phyloP scores from a whole-genome alignment of 1,140 invertebrate species.

The Himalopsyche phryganea region DNA sequence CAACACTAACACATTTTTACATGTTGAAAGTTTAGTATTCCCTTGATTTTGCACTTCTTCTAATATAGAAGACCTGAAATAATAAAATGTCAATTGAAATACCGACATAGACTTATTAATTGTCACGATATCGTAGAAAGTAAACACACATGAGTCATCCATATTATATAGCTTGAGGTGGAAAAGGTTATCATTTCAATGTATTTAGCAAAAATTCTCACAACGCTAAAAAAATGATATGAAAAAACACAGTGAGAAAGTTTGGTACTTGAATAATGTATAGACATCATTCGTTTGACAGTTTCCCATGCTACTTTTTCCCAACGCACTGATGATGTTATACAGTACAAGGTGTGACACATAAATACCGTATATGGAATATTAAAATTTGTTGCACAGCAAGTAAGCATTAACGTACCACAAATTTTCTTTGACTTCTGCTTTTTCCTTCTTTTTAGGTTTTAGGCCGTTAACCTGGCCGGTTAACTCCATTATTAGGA shows the following conservation, averaged over 20 bases:
- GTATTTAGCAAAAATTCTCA: too few species aligned
- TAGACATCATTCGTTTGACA: slow-evolving; percentile 18
- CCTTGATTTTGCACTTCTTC: slow-evolving; percentile 92
- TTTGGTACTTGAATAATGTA: neutral
- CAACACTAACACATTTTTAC: slow-evolving; percentile 88
- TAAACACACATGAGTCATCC: slow-evolving; percentile 14
- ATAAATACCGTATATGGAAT: slow-evolving; percentile 51
- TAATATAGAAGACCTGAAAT: slow-evolving; percentile 86
- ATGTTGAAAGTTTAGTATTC: slow-evolving; percentile 88
- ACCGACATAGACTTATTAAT: neutral
- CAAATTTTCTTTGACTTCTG: slow-evolving; percentile 61
- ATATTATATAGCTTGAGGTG: neutral
- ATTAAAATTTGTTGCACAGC: slow-evolving; percentile 31
- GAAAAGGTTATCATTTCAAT: neutral
- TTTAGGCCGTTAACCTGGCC: slow-evolving; percentile 59
- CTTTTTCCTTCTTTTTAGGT: slow-evolving; percentile 62
- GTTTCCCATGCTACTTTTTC: slow-evolving; percentile 24
- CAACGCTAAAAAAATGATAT: neutral
- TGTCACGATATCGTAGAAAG: neutral
- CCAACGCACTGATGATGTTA: slow-evolving; percentile 37
- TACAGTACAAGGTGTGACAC: slow-evolving; percentile 53
- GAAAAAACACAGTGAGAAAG: neutral
- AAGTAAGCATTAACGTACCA: slow-evolving; percentile 50
- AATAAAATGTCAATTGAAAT: slow-evolving; percentile 7
- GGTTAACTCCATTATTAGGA: slow-evolving; percentile 54